Base-by-base conservation (phyloP, 1,140 invertebrate species). In the Eriocheir sinensis region DNA sequence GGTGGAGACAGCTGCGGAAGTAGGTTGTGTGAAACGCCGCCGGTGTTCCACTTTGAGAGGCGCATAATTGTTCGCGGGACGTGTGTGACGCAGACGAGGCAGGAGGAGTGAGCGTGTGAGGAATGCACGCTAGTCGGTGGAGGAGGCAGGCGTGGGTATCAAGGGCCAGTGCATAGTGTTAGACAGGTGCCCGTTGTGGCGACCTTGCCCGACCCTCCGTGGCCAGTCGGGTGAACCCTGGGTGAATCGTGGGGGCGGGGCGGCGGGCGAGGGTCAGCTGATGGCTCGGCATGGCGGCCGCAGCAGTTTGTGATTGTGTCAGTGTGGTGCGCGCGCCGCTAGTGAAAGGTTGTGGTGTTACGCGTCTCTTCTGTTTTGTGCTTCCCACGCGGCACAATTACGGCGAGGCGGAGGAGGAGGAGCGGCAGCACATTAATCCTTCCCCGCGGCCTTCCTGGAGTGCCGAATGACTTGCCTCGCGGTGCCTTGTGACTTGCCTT, bases 311-410 rank as follows among this genome's bases (percentile, higher is more conserved):
- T 8, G 44, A 48, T 4, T 48, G 44, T 8, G 12, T 72, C 60
- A 72, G 60, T 72, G 60, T 72, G 60, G 60, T 72, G 60, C 27
- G 60, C 60, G 60, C 60, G 60, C 60, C 60, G 60, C 60, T 72
- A 3, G 12, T 27, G 60, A 8, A 72, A 72, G 60, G 60, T 72
- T 72, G 60, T 72, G 60, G 60, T 72, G 60, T n/a, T 72, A 72
- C 60, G 21, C 60, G 60, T 72, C 21, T 21, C 21, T n/a, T 21
- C n/a, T 72, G 60, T 72, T 27, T 72, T 72, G 60, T 21, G 12
- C 60, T 72, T n/a, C 60, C 60, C 60, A 72, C 60, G 60, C 60
- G 60, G 60, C 60, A n/a, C 60, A n/a, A n/a, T 48, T 15, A 72
- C 17, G 60, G 21, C 60, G 60, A 72, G 60, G 21, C 60, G 60